Base-by-base conservation (phyloP, 2,888 invertebrate species). In the Trissoscelio sp. region DNA sequence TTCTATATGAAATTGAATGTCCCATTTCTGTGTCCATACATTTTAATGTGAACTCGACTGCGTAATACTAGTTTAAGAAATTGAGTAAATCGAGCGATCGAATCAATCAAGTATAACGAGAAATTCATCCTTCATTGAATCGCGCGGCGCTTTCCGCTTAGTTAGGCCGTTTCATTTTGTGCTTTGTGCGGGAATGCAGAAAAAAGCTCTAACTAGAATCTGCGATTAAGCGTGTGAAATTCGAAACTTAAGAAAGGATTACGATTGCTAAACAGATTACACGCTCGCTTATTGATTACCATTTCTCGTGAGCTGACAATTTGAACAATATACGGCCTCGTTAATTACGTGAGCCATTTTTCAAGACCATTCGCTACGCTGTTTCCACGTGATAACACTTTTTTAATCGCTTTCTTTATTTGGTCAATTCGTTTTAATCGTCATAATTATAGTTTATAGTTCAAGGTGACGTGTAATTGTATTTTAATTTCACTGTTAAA, bases 61-160 rank as follows among this genome's bases (percentile, higher is more conserved):
- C 77, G 81, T 77, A 81, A 81, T 72, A 77, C 77, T 42, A 77
- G 81, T 81, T 81, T 81, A 66, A 81, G 72, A 75, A 81, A 75
- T 72, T 81, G 75, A 75, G 80, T 31, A 72, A 81, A 81, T 81
- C 75, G 66, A 72, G 70, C 75, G 72, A 75, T 81, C 58, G 74
- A 81, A 72, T 77, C 77, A 67, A 81, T 81, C 81, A 60, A 81
- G 72, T 81, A 72, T 81, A 77, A 81, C 75, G 77, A 81, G 81
- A 81, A 81, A 81, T 77, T 81, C 60, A 81, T 75, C 77, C 81
- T 81, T 81, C 81, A 57, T 58, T 72, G 70, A 70, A 66, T 66
- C 69, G 55, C 57, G 20, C 73, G 57, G 62, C 75, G 75, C 80
- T 80, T 80, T 75, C 75, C 72, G 81, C 72, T 77, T 77, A 77